Evolutionary conservation across 2,888 invertebrate species (phyloP).

Genomic region (Mesoligia furuncula): DNA sequence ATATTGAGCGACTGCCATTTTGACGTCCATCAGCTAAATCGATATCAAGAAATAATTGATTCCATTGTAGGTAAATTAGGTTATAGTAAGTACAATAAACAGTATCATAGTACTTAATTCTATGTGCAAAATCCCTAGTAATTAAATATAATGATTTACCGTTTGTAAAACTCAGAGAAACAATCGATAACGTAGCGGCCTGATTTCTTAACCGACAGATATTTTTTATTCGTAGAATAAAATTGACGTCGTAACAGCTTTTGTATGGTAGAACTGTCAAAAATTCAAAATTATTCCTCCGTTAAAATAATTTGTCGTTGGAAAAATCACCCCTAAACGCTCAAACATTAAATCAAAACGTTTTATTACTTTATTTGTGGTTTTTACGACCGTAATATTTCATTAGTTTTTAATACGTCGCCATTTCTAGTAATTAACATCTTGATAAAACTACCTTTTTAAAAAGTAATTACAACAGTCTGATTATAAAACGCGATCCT

Average conservation of each 20-base stretch:
- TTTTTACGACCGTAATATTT: constrained; percentile 43
- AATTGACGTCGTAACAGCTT: too few species aligned
- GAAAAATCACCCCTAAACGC: neutral
- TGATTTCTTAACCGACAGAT: too few species aligned
- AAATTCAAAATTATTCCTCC: too few species aligned
- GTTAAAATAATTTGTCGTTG: too few species aligned
- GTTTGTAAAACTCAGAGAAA: neutral
- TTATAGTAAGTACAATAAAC: neutral
- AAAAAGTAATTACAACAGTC: constrained; percentile 61
- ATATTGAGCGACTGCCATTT: neutral
- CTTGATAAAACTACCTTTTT: constrained; percentile 57
- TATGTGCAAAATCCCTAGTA: neutral
- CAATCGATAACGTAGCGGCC: neutral
- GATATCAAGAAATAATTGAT: neutral
- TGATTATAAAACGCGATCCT: constrained; percentile 62
- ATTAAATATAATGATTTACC: neutral
- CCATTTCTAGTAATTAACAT: constrained; percentile 53
- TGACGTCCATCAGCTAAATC: neutral
- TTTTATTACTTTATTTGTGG: constrained; percentile 51
- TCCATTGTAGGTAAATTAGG: neutral
- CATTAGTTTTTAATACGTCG: constrained; percentile 45
- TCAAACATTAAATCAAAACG: constrained; percentile 26
- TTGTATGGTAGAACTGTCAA: too few species aligned
- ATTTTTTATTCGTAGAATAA: too few species aligned
- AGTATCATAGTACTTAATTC: neutral